phyloP scores from a whole-genome alignment of 2,888 invertebrate species.

The Actias luna region DNA sequence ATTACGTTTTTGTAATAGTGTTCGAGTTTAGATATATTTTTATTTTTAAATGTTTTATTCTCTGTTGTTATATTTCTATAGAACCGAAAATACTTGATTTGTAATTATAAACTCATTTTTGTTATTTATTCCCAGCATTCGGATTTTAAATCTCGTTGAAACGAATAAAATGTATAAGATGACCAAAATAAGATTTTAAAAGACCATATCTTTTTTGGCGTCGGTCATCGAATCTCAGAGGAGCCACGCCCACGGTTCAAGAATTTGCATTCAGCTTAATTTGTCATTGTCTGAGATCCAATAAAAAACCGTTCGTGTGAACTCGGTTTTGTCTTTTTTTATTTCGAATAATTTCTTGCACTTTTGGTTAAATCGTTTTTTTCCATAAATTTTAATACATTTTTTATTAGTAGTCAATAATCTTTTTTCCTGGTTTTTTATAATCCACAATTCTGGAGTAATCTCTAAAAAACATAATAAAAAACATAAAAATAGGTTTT shows the following conservation, averaged over 20 bases:
- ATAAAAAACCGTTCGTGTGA: slow-evolving; percentile 26
- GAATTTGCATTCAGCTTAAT: slow-evolving; percentile 66
- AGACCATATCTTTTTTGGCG: slow-evolving; percentile 53
- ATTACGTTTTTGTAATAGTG: no score
- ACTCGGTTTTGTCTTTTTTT: background rate
- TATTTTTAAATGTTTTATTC: no score
- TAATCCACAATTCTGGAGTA: background rate
- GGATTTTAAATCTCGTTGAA: background rate
- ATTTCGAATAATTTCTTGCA: background rate
- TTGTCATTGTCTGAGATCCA: slow-evolving; percentile 64
- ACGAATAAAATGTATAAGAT: background rate
- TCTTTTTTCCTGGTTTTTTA: background rate
- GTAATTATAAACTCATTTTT: background rate
- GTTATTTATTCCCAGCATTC: background rate
- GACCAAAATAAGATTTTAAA: slow-evolving; percentile 29
- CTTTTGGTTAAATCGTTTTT: slow-evolving; percentile 9
- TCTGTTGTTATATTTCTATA: no score
- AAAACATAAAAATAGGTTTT: no score
- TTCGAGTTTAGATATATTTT: no score
- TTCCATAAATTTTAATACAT: background rate
- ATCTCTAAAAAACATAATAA: background rate
- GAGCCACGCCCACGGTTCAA: slow-evolving; percentile 60
- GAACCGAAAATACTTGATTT: background rate
- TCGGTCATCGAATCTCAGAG: slow-evolving; percentile 33
- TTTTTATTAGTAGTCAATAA: background rate